A percentile compares a stretch with the other conserved stretches of the same genome.
Conservation (phyloP, 2,797 vertebrate genomes). For the Acipenser oxyrinchus region DNA sequence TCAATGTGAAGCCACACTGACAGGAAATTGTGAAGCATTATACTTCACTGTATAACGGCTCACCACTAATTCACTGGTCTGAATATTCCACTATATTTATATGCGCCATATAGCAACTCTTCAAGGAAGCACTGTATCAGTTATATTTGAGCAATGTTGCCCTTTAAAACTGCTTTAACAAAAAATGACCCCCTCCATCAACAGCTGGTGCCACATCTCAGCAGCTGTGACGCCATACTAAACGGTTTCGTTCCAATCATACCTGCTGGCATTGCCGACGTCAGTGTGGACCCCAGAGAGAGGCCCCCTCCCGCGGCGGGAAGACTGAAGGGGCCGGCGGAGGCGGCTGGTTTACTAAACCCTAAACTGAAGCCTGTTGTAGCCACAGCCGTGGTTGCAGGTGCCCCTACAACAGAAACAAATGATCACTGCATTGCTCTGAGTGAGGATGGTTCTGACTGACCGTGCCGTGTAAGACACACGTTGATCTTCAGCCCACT, state of each 20-base stretch:
- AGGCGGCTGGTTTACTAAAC: slow-evolving; percentile 86
- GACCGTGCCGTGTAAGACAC: not conserved
- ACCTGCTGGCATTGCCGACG: slow-evolving; percentile 50
- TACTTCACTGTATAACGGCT: no score
- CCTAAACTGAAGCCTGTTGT: slow-evolving; percentile 79
- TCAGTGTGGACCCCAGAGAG: slow-evolving; percentile 74
- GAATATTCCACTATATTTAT: no score
- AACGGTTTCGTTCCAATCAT: not conserved
- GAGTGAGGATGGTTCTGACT: not conserved
- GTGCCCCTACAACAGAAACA: slow-evolving; percentile 53
- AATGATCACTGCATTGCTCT: not conserved
- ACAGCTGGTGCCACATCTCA: no score
- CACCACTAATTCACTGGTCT: no score
- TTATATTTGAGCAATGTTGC: not conserved
- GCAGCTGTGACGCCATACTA: slow-evolving; percentile 42
- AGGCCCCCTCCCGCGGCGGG: slow-evolving; percentile 68
- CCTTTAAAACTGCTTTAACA: no score
- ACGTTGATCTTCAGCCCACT: not conserved
- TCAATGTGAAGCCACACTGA: no score
- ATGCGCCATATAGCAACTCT: no score
- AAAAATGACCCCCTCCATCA: not conserved
- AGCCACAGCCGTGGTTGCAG: slow-evolving; percentile 61
- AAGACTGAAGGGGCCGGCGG: slow-evolving; percentile 84
- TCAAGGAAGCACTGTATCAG: no score
- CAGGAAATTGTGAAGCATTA: no score